Base-by-base conservation (phyloP, 2,888 invertebrate genomes). In the Dolomedes plantarius region DNA sequence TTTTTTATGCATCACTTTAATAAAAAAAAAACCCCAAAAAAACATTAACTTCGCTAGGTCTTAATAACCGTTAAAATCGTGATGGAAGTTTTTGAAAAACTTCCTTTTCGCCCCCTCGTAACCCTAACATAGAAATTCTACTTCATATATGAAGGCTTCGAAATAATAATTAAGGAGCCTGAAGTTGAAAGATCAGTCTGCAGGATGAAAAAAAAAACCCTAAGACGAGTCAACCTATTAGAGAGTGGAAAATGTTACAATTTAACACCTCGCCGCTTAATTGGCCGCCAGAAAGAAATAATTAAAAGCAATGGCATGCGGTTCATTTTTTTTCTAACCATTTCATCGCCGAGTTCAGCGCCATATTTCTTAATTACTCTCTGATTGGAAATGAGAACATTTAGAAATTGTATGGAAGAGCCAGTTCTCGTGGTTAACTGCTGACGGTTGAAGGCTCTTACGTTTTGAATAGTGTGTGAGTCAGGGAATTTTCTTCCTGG, bases 221-320 rank as follows among this genome's bases (percentile, higher is more conserved):
- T 6, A n/a, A n/a, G 7, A 31, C 13, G 29, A n/a, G 11, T 28
- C n/a, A 19, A 46, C 46, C 65, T 65, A 50, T 79, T 72, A 79
- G 39, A 73, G 50, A 32, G 46, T 46, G 73, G 36, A 32, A 32
- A 81, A 81, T 56, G 56, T 81, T 64, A 81, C 74, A 81, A 68
- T 75, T 82, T 82, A 82, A 71, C 82, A 82, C 82, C 68, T 81
- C 74, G 36, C 31, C 39, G 50, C 41, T 82, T 82, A 82, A 82
- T 82, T 75, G 75, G 68, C 64, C 71, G 46, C n/a, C 16, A 39
- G 39, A 32, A 62, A 50, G 41, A 76, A 75, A 76, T 82, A 82
- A 82, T 82, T 82, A 82, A 82, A 23, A 28, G n/a, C 13, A 69
- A 71, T 36, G 27, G 23, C 65, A 16, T 56, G 56, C 78, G 39